Conservation (phyloP, 2,888 invertebrate genomes). For the Phyllotreta cruciferae region DNA sequence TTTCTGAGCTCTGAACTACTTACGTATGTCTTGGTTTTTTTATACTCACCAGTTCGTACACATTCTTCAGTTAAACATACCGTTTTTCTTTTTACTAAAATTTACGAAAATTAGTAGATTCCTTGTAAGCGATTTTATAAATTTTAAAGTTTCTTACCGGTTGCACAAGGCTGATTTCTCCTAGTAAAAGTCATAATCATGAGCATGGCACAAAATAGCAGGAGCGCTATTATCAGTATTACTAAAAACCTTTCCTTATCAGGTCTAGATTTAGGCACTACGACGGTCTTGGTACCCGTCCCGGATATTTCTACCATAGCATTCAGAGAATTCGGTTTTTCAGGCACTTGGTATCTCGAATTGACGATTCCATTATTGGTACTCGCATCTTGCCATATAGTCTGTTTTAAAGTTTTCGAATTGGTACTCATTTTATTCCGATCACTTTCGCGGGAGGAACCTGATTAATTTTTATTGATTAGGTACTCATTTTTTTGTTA, state of each 20-base stretch:
- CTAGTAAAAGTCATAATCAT: slow-evolving; percentile 50
- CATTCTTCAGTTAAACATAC: slow-evolving; percentile 71
- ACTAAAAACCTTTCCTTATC: slow-evolving; percentile 54
- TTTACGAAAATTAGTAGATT: slow-evolving; percentile 7
- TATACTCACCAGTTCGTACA: slow-evolving; percentile 67
- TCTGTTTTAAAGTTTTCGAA: slow-evolving; percentile 46
- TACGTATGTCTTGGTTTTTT: background rate
- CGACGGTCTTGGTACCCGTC: slow-evolving; percentile 55
- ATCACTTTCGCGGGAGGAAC: slow-evolving; percentile 5
- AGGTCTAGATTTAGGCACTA: slow-evolving; percentile 48
- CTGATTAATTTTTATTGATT: slow-evolving; percentile 1
- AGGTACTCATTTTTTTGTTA: background rate
- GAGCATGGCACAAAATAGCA: slow-evolving; percentile 52
- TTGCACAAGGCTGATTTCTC: slow-evolving; percentile 46
- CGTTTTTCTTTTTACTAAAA: slow-evolving; percentile 52
- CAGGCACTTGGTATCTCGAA: slow-evolving; percentile 34
- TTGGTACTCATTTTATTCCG: slow-evolving; percentile 45
- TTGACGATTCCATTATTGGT: slow-evolving; percentile 48
- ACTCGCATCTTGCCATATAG: slow-evolving; percentile 45
- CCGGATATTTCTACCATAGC: slow-evolving; percentile 56
- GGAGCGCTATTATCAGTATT: slow-evolving; percentile 51
- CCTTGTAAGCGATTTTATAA: background rate
- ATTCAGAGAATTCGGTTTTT: slow-evolving; percentile 26
- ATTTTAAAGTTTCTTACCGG: slow-evolving; percentile 48
- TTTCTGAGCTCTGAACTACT: too few species aligned